phyloP scores from a whole-genome alignment of 2,113 vertebrate species.

The Mesocricetus auratus region DNA sequence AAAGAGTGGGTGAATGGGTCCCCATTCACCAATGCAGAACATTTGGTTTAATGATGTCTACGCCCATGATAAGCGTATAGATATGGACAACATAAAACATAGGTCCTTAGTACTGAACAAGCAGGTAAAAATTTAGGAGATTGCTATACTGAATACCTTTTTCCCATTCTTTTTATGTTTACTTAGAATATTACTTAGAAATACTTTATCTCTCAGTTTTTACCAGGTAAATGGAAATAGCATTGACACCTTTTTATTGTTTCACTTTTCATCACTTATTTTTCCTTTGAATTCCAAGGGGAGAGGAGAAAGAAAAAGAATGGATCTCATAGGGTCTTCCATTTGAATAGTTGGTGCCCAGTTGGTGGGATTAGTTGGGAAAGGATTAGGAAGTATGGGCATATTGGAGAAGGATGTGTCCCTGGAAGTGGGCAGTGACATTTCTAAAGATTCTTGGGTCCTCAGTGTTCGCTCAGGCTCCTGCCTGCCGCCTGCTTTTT shows the following conservation, averaged over 20 bases:
- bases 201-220: neutral
- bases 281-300: neutral
- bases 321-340: neutral
- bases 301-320: neutral
- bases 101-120: neutral
- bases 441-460: neutral
- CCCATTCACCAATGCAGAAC: rapidly evolving
- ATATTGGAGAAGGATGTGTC: neutral
- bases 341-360: neutral
- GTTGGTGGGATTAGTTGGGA: neutral
- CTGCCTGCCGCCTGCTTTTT: neutral
- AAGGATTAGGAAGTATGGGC: neutral
- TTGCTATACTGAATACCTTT: neutral
- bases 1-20: rapidly evolving
- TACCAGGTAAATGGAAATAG: neutral
- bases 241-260: neutral
- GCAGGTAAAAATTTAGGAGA: too few species aligned
- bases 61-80: neutral
- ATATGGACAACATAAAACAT: neutral
- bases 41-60: too few species aligned
- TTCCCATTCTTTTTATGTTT: neutral
- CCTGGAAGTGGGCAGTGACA: neutral
- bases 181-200: neutral
- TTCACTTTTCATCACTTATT: neutral
- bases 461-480: neutral